Evolutionary conservation across 2,888 invertebrate species (phyloP), one percentile per base, ranked within the genome.

Genomic region (Nineta flava): DNA sequence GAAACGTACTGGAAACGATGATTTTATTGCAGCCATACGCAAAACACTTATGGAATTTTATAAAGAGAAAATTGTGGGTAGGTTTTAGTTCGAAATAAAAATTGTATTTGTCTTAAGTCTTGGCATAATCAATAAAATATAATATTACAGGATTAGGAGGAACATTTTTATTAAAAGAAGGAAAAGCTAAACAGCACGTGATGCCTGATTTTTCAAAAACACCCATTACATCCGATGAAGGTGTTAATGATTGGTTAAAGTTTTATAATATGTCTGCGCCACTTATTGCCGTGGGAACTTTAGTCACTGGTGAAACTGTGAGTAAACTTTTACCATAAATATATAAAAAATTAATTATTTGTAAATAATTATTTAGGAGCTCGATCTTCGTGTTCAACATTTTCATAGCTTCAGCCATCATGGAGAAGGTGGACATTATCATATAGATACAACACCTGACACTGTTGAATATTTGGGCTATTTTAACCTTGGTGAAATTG

Each of bases 361-460:
- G 3, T 44, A 21, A 44, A 48, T 45, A 46, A 46, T 43, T 53
- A 65, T 69, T 42, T 61, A 91, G 91, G 91, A 80, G 19, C 69
- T 92, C 63, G 92, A 94, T 70, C 75, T 97, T 54, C 77, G 96
- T 58, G 78, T 92, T 54, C 95, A 96, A 67, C 97, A 97, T 71
- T 96, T 96, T 66, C 97, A 97, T 69, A 91, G 91, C 62, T 90
- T 86, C 66, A 83, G 86, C 56, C 69, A 76, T 60, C 81, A 82
- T 64, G 84, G 83, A 51, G 82, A 84, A 71, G 92, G 87, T 56
- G 96, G 96, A 1, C 97, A 99, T 73, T 99, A 97, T 71, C 97
- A 99, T 70, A 83, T 83, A 64, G 97, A 99, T 70, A 86, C 84
- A 9, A 90, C 92, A 31, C 95, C 97, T 0, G 82, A 81, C 9